Base-by-base conservation (phyloP, 2,888 invertebrate genomes). In the Strigamia maritima region DNA sequence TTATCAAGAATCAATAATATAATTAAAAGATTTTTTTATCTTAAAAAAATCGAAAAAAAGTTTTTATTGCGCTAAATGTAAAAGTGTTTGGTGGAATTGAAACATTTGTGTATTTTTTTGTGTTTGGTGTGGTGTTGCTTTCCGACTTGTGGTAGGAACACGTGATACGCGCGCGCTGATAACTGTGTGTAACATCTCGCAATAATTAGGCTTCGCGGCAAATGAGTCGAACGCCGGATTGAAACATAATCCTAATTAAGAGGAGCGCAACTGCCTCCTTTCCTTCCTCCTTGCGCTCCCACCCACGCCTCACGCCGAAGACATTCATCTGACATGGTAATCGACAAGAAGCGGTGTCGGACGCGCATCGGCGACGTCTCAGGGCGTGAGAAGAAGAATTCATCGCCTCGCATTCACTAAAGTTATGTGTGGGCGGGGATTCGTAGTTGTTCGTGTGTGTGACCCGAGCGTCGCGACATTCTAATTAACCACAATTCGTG, bases 231-330 rank as follows among this genome's bases (percentile, higher is more conserved):
- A 77, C 77, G 40, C 77, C 40, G 54, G 77, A 77, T 40, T 35
- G 77, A 77, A 77, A 77, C 77, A 49, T 77, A 77, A 77, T 77
- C 77, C 77, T 77, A 77, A 77, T 77, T 77, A 77, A 77, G 77
- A 77, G 77, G 22, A 22, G 49, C 77, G 54, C 22, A 28, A 49
- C 24, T 38, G 40, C 38, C 31, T 31, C 16, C 31, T 31, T 22
- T 35, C 76, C 31, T 22, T 35, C 35, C 31, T 76, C 75, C 4
- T 75, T 2, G 10, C 75, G 2, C 75, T 22, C 14, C 28, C 2
- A 24, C 7, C 75, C 28, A 19, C 60, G 8, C 60, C 60, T 24
- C 60, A 7, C 19, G 19, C 60, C 60, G 74, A 28, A 14, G 74
- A 19, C 31, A 19, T 35, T 35, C 38, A 26, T 35, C 38, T 75